Evolutionary conservation across 2,113 vertebrate species (phyloP).

Genomic region (Indri indri): DNA sequence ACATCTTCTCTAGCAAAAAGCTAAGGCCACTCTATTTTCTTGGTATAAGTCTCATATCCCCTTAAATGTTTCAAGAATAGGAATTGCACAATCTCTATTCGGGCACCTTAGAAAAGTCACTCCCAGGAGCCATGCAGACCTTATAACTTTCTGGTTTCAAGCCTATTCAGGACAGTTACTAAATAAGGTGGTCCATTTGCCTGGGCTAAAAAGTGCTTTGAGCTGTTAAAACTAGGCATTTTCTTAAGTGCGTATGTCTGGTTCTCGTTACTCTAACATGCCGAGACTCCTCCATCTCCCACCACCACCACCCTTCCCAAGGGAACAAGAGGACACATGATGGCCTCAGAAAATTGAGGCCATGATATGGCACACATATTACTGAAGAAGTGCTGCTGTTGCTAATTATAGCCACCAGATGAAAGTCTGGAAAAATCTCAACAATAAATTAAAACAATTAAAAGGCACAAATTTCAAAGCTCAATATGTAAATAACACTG

Average conservation of each 20-base stretch:
- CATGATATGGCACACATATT: background rate
- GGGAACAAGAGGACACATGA: background rate
- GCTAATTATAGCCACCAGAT: constrained; percentile 64
- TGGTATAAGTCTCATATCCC: background rate
- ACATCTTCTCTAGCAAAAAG: background rate
- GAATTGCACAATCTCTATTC: background rate
- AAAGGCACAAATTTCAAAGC: constrained; percentile 74
- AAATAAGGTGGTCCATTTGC: background rate
- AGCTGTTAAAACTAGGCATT: constrained; percentile 31
- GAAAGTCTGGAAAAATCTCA: constrained; percentile 67
- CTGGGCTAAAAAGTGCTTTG: background rate
- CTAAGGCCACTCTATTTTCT: background rate
- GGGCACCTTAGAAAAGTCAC: background rate
- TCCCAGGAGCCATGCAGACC: background rate
- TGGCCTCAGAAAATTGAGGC: background rate
- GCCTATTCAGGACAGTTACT: background rate
- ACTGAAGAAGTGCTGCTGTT: constrained; percentile 15
- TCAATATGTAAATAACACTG: constrained; percentile 62
- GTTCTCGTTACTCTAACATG: constrained; percentile 1
- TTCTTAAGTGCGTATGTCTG: background rate
- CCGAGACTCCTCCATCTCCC: background rate
- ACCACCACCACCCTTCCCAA: background rate
- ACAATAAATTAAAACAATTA: constrained; percentile 78
- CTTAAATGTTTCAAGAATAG: background rate
- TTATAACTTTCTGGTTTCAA: background rate